Evolutionary conservation across 2,113 vertebrate genomes (phyloP), one percentile per base, ranked within the genome.

Genomic region (Circaetus cinerascens): DNA sequence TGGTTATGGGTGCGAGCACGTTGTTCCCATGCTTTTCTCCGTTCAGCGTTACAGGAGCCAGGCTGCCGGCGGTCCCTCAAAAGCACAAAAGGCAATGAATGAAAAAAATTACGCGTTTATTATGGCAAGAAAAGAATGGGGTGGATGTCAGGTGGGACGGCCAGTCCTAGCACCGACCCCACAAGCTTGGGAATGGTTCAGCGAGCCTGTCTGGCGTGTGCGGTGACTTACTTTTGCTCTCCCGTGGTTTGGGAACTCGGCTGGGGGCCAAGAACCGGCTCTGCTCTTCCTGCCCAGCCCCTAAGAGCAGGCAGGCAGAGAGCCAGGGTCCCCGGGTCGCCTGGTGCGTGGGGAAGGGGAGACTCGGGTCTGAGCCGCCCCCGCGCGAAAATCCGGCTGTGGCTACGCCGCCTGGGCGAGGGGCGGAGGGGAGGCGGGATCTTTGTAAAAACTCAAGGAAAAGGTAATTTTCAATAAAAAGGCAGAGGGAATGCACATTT

Each of bases 321-420:
- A 81, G 7, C 2, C 2, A 15, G 16, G 3, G 48, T 57, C 22
- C 38, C 41, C 0, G 1, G 13, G 10, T 78, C 3, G 0, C 15
- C 10, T 1, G 2, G 8, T 43, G 21, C 0, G 0, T 36, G 56
- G 25, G 6, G 41, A 78, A 81, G 15, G 34, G 29, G 36, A 68
- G 4, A 43, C 57, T 85, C 78, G 17, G 29, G 21, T 77, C 64
- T 53, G 23, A 60, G 19, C 17, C 43, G 15, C 30, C 23, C 16
- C 36, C 0, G 0, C 0, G 0, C 0, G 2, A 50, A 74, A 84
- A 71, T 86, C 32, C 11, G 8, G 1, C 25, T 68, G 7, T 9
- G 11, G 36, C n/a, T 88, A 34, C 15, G 5, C 26, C 1, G 7
- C 46, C 56, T 40, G 34, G 66, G 17, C 15, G 60, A 56, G 32